A percentile compares a stretch with the other conserved stretches of the same genome.
Evolutionary conservation across 2,888 invertebrate species (phyloP).

Genomic region (Tiliacea citrago): DNA sequence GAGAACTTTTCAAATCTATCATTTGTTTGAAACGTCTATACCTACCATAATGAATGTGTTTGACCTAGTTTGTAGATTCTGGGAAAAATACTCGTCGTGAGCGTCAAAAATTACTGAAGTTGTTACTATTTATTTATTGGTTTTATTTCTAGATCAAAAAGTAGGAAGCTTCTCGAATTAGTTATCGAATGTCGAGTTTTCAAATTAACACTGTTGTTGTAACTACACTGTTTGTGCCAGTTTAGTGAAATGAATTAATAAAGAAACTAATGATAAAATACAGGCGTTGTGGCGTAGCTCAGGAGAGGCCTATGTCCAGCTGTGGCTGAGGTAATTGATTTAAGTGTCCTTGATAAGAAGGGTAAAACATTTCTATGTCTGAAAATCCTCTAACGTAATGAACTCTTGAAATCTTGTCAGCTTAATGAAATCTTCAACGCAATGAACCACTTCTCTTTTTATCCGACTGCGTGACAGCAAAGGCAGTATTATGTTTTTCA

Average conservation of each 20-base stretch:
- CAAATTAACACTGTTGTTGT: background rate
- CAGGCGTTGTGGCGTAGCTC: too few species aligned
- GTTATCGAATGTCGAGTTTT: background rate
- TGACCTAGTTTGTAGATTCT: slow-evolving; percentile 28
- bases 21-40: slow-evolving; percentile 10
- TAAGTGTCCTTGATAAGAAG: background rate
- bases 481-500: background rate
- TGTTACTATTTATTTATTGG: slow-evolving; percentile 6
- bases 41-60: slow-evolving; percentile 12
- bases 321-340: background rate
- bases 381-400: background rate
- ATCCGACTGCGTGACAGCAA: too few species aligned
- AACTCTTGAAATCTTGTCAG: too few species aligned
- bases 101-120: slow-evolving; percentile 6
- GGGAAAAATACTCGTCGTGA: background rate
- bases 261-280: background rate
- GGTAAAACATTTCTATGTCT: background rate
- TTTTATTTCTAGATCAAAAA: background rate
- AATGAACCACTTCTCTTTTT: background rate
- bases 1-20: slow-evolving; percentile 44
- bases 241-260: background rate
- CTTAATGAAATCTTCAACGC: too few species aligned
- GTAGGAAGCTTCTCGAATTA: background rate
- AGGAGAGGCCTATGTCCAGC: background rate
- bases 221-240: background rate